These are phyloP conservation scores for Melozone crissalis DNA, from an alignment of 2,113 vertebrate species.

Conservation along the genomic window DNA sequence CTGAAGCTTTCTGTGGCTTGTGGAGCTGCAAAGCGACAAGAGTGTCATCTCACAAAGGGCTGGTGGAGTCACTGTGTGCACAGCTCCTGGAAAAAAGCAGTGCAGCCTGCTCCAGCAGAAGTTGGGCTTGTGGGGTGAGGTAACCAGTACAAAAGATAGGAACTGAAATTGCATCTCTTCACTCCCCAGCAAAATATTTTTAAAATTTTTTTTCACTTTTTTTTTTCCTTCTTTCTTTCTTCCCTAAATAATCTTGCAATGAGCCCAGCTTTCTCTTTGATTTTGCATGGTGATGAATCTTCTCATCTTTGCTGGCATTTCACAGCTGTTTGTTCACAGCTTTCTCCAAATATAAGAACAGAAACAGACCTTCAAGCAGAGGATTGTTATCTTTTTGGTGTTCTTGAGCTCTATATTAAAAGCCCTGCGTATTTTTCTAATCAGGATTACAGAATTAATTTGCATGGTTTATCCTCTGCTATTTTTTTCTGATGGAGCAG, in stretches of 20 bases:
- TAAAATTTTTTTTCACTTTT: neutral
- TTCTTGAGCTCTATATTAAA: constrained; percentile 22
- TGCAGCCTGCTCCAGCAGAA: neutral
- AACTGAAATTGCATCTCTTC: neutral
- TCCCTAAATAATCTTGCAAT: constrained; percentile 1
- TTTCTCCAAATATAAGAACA: constrained; percentile 28
- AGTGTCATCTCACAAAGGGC: neutral
- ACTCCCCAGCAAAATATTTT: neutral
- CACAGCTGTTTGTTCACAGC: constrained; percentile 48
- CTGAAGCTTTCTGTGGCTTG: neutral
- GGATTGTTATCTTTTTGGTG: constrained; percentile 26
- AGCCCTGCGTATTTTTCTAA: constrained; percentile 39
- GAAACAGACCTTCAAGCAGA: constrained; percentile 10
- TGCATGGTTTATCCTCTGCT: constrained; percentile 30
- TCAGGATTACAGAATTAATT: constrained; percentile 68
- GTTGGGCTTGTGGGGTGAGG: neutral
- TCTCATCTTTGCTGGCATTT: constrained; percentile 46
- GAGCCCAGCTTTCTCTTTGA: neutral
- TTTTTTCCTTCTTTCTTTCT: neutral
- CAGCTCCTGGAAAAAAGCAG: neutral
- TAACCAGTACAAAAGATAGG: neutral
- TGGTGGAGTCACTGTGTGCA: neutral
- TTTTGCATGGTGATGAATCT: neutral
- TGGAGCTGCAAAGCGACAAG: neutral
- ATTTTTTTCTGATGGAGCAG: constrained; percentile 1